Evolutionary conservation across 1,140 invertebrate genomes (phyloP), one percentile per base, ranked within the genome.

Genomic region (Drosophila ironensis): DNA sequence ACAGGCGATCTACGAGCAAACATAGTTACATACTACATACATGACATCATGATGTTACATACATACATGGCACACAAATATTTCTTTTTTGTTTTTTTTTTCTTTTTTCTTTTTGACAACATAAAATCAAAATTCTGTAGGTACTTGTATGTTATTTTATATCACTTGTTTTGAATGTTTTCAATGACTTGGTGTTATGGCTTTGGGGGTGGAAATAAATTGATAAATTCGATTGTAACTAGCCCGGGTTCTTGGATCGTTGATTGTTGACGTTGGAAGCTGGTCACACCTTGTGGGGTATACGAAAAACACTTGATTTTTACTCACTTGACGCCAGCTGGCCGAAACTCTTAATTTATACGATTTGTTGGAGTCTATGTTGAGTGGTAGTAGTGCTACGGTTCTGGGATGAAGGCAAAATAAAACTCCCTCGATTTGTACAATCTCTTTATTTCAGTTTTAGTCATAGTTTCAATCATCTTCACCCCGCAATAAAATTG

Each of bases 31-130:
- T 59, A 60, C 37, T 59, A 60, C 56, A 63, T 63, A 63, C 41
- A 63, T 63, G 59, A 63, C 59, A 63, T 63, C 59, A 63, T 63
- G 59, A 63, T 63, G 30, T 63, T 63, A 63, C 59, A 61, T 63
- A 63, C 59, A 61, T 63, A 63, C 59, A 63, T 63, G 59, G 41
- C 59, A 63, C 59, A 63, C 59, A 63, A 27, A 47, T 22, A 25
- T 19, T 22, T 42, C 11, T 11, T 22, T 5, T 12, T 35, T 35
- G n/a, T 12, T 3, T 4, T 20, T 3, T n/a, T 11, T 12, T 9
- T 9, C 2, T 8, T 27, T 27, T 27, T 1, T 8, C 2, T 3
- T 30, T 37, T 8, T 28, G 54, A 60, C 25, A 30, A 44, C 38
- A 46, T 25, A 46, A 37, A 60, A 47, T 16, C 28, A 22, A 27